phyloP scores from a whole-genome alignment of 2,113 vertebrate genomes.

The Micronisus gabar region DNA sequence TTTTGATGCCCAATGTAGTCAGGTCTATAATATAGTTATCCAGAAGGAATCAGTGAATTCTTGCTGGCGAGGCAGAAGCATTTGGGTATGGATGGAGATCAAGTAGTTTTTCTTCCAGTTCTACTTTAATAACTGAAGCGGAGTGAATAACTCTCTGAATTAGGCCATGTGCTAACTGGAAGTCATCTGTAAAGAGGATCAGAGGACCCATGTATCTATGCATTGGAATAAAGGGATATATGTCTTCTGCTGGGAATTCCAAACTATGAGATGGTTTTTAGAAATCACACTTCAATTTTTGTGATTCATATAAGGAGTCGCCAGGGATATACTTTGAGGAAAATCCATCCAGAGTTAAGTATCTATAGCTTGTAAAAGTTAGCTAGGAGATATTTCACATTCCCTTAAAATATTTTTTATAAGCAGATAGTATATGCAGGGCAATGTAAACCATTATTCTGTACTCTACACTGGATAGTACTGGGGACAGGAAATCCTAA shows the following conservation, averaged over 20 bases:
- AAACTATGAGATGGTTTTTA: not conserved
- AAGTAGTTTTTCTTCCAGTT: conserved; percentile 39
- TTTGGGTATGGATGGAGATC: conserved; percentile 44
- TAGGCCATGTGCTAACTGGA: conserved; percentile 19
- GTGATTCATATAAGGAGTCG: not conserved
- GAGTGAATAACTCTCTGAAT: conserved; percentile 15
- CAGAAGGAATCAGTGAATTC: conserved; percentile 60
- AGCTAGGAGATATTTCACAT: not conserved
- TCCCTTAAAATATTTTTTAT: not conserved
- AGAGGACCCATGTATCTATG: conserved; percentile 1
- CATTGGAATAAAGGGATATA: not conserved
- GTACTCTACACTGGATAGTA: not conserved
- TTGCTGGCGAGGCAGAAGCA: conserved; percentile 39
- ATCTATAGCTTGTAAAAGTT: not conserved
- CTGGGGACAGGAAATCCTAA: not conserved
- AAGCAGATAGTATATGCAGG: not conserved
- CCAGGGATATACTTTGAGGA: not conserved
- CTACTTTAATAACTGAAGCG: conserved; percentile 28
- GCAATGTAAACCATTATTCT: not conserved
- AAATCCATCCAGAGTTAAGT: not conserved
- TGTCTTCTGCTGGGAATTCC: conserved; percentile 3
- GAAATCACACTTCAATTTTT: not conserved
- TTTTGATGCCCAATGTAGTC: conserved; percentile 56
- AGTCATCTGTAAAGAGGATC: conserved; percentile 21
- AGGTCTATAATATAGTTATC: conserved; percentile 55